phyloP scores from a whole-genome alignment of 2,113 vertebrate species.

The Pycnonotus jocosus region DNA sequence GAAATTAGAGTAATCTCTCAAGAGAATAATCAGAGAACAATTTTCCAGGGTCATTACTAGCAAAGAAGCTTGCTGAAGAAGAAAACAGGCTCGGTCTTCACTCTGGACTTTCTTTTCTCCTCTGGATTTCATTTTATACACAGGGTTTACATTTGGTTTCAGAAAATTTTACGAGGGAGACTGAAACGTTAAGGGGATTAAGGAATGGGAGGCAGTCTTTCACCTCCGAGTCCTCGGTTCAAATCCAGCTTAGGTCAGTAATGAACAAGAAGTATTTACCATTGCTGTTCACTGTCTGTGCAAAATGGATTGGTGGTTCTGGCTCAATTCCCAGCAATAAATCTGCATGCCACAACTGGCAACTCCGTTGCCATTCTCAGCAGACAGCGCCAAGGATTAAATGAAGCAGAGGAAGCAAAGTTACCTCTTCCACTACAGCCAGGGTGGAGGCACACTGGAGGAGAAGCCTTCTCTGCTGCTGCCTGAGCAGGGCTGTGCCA shows the following conservation, averaged over 20 bases:
- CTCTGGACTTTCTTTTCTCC: not conserved
- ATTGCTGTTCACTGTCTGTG: not conserved
- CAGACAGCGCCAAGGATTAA: conserved; percentile 1
- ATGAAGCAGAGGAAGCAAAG: conserved; percentile 12
- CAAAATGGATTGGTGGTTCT: conserved; percentile 46
- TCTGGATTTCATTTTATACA: conserved; percentile 47
- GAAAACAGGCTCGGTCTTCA: conserved; percentile 27
- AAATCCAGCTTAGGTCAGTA: not conserved
- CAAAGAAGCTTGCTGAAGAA: conserved; percentile 37
- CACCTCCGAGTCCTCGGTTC: conserved; percentile 11
- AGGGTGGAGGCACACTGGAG: not conserved
- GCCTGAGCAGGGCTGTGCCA: not conserved
- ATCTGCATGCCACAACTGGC: conserved; percentile 41
- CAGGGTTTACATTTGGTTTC: conserved; percentile 31
- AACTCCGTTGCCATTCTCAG: not conserved
- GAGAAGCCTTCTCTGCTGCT: not conserved
- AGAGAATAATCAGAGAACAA: conserved; percentile 53
- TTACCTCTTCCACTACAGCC: not conserved
- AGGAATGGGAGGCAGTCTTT: conserved; percentile 14
- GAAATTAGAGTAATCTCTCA: conserved; percentile 55
- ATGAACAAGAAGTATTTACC: conserved; percentile 26
- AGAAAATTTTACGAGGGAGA: conserved; percentile 31
- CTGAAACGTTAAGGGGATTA: conserved; percentile 41
- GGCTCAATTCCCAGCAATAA: conserved; percentile 32
- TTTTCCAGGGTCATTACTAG: conserved; percentile 36